Conservation (phyloP, 1,140 invertebrate species). For the Papilio polyxenes region DNA sequence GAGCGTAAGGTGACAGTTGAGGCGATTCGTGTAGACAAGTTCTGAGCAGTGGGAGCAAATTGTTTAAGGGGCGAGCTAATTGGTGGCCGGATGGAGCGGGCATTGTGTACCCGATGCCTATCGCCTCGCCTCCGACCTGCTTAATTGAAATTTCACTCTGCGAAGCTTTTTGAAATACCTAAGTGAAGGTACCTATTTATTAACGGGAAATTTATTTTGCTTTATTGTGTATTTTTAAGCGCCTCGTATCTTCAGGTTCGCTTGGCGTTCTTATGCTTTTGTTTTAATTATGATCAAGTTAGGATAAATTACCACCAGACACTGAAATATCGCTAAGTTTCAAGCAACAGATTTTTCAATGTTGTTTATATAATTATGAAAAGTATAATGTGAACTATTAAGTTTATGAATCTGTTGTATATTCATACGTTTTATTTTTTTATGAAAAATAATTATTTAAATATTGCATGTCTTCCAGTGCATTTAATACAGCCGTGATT, state of each 20-base stretch:
- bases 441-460: not conserved
- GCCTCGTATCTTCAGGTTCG: not conserved
- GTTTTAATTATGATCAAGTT: not conserved
- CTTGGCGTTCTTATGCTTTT: not conserved
- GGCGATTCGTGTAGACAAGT: conserved; percentile 34
- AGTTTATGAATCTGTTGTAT: no score
- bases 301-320: not conserved
- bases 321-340: not conserved
- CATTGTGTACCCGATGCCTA: conserved; percentile 33
- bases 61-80: conserved; percentile 46
- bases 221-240: not conserved
- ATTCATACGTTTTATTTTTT: no score
- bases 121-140: conserved; percentile 30
- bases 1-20: not conserved
- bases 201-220: conserved; percentile 7
- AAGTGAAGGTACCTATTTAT: conserved; percentile 1
- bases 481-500: conserved; percentile 14
- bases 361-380: not conserved
- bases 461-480: not conserved
- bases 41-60: conserved; percentile 41
- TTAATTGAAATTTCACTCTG: conserved; percentile 28
- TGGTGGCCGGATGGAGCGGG: conserved; percentile 39
- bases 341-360: not conserved
- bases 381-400: not conserved
- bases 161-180: conserved; percentile 18